These are phyloP conservation scores for Chiloscyllium punctatum DNA, from an alignment of 2,797 vertebrate species.

Conservation along the genomic window DNA sequence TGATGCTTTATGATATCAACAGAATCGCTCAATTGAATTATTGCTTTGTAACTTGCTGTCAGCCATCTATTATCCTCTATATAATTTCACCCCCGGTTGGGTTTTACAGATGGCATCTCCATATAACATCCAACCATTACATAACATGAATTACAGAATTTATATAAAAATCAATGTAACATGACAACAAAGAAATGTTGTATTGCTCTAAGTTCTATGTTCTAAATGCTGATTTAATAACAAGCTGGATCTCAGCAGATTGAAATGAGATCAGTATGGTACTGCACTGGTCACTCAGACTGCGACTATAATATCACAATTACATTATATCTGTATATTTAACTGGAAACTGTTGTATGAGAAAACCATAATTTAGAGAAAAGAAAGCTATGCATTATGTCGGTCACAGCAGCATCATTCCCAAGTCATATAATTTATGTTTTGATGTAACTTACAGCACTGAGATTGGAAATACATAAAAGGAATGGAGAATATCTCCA, in stretches of 20 bases:
- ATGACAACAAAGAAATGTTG: neutral
- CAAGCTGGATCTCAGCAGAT: conserved; percentile 11
- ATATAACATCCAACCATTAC: neutral
- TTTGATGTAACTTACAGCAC: neutral
- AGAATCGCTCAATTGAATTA: conserved; percentile 60
- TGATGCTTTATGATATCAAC: conserved; percentile 59
- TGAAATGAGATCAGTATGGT: neutral
- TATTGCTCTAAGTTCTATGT: no score
- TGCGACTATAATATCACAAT: neutral
- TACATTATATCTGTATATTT: neutral
- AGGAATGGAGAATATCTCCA: neutral
- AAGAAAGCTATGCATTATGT: neutral
- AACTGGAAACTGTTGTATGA: neutral
- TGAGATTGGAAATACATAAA: neutral
- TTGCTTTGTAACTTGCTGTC: conserved; percentile 52
- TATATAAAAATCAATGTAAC: conserved; percentile 35
- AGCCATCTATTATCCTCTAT: conserved; percentile 27
- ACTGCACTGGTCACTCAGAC: neutral
- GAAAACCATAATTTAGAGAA: neutral
- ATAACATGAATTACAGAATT: conserved; percentile 6
- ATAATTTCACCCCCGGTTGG: conserved; percentile 30
- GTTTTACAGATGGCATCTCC: conserved; percentile 26
- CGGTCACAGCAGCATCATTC: neutral
- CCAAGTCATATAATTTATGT: neutral
- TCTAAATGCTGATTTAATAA: neutral